Percentiles rank a stretch among this genome's conserved stretches.
Evolutionary conservation across 2,888 invertebrate genomes (phyloP).

Genomic region (Salpingus planirostris): DNA sequence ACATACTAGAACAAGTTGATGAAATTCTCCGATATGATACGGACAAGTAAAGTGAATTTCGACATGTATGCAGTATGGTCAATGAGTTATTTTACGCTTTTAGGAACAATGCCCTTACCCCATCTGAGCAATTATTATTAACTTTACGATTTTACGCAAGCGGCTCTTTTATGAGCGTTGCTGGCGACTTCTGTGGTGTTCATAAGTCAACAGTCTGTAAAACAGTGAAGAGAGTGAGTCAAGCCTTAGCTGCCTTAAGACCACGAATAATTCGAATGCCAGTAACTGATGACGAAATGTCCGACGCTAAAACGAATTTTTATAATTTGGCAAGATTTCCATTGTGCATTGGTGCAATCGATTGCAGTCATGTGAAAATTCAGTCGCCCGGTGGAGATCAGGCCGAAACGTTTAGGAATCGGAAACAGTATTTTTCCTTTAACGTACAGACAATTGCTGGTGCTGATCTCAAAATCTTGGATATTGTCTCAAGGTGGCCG

Average conservation of each 20-base stretch:
- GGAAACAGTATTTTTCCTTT: background rate
- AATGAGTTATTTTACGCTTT: too few relatives aligned
- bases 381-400: background rate
- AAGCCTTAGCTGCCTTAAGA: constrained; percentile 8
- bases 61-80: too few relatives aligned
- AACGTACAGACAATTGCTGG: background rate
- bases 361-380: constrained; percentile 1
- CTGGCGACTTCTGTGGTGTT: constrained; percentile 11
- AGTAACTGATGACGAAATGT: background rate
- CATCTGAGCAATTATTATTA: constrained; percentile 7
- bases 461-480: background rate
- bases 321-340: background rate
- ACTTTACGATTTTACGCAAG: constrained; percentile 10
- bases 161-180: constrained; percentile 8
- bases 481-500: background rate
- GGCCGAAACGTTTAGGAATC: background rate
- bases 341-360: background rate
- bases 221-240: constrained; percentile 9
- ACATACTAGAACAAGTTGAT: constrained; percentile 1
- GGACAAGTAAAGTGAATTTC: constrained; percentile 1
- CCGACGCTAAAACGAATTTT: background rate
- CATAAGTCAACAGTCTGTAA: constrained; percentile 9
- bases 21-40: background rate
- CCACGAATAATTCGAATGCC: constrained; percentile 1
- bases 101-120: constrained; percentile 10